A percentile compares a stretch with the other conserved stretches of the same genome.
phyloP scores from a whole-genome alignment of 2,797 vertebrate species.

The Nyctibius grandis region DNA sequence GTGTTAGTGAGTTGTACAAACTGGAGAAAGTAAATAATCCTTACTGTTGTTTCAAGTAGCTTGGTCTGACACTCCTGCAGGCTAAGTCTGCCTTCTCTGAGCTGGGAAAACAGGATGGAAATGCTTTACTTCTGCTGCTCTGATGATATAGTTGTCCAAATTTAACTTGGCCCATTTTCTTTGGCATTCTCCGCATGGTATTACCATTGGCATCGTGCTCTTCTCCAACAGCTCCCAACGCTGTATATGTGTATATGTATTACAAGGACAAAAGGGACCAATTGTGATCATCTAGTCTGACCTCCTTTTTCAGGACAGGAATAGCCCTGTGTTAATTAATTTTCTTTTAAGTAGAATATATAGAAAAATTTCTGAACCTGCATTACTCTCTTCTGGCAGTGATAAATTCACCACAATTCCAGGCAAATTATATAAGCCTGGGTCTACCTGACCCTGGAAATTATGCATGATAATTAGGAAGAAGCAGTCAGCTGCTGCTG shows the following conservation, averaged over 20 bases:
- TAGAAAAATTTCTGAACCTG: constrained; percentile 23
- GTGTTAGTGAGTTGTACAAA: neutral
- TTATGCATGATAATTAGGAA: neutral
- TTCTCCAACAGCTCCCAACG: neutral
- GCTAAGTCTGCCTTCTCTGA: neutral
- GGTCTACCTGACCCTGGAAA: constrained; percentile 14
- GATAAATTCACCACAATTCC: constrained; percentile 29
- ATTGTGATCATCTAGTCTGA: constrained; percentile 37
- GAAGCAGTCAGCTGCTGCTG: neutral
- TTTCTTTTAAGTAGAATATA: constrained; percentile 63
- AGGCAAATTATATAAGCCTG: constrained; percentile 43
- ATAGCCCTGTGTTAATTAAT: constrained; percentile 62
- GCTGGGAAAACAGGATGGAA: neutral
- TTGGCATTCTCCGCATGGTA: neutral
- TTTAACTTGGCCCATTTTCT: constrained; percentile 21
- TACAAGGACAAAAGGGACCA: constrained; percentile 65
- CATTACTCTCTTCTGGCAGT: neutral
- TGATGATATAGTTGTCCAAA: constrained; percentile 23
- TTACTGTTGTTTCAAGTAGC: neutral
- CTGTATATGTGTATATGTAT: constrained; percentile 44
- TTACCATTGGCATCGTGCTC: neutral
- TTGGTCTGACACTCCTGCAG: neutral
- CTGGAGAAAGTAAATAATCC: neutral
- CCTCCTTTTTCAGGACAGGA: constrained; percentile 61
- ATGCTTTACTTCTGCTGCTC: neutral